These are phyloP conservation scores for Sarotherodon lohbergeri DNA, from an alignment of 2,113 vertebrate genomes.

Conservation along the genomic window DNA sequence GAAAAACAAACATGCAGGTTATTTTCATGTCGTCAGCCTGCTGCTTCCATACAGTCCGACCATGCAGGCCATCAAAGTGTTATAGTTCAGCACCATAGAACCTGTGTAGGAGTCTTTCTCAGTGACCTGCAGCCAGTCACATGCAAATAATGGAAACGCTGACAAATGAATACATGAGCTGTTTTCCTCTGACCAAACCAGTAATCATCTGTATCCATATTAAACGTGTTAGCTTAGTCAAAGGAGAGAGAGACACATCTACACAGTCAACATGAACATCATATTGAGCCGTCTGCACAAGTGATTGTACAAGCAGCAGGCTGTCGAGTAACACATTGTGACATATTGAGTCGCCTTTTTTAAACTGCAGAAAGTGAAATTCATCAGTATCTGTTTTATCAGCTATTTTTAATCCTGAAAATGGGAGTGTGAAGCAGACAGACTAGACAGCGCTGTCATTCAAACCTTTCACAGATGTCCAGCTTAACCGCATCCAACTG, in stretches of 20 bases:
- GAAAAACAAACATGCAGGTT: neutral
- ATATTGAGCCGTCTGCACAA: neutral
- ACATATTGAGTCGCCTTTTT: neutral
- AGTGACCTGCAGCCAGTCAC: neutral
- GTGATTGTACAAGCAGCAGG: neutral
- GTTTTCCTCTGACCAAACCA: neutral
- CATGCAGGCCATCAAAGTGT: neutral
- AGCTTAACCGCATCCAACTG: neutral
- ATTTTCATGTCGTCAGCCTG: neutral
- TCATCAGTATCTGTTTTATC: neutral
- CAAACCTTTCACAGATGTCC: neutral
- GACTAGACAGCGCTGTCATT: neutral
- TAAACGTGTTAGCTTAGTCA: neutral
- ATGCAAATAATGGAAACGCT: neutral
- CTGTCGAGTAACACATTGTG: fast-evolving
- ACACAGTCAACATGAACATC: neutral
- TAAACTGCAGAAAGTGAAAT: fast-evolving
- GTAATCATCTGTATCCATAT: neutral
- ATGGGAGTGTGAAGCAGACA: neutral
- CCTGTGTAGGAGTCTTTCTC: neutral
- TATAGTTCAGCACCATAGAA: neutral
- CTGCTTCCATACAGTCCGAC: neutral
- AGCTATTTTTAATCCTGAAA: neutral
- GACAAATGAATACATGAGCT: neutral
- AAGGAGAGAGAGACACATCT: neutral